Evolutionary conservation across 2,888 invertebrate species (phyloP).

Genomic region (Chymomyza caudatula): DNA sequence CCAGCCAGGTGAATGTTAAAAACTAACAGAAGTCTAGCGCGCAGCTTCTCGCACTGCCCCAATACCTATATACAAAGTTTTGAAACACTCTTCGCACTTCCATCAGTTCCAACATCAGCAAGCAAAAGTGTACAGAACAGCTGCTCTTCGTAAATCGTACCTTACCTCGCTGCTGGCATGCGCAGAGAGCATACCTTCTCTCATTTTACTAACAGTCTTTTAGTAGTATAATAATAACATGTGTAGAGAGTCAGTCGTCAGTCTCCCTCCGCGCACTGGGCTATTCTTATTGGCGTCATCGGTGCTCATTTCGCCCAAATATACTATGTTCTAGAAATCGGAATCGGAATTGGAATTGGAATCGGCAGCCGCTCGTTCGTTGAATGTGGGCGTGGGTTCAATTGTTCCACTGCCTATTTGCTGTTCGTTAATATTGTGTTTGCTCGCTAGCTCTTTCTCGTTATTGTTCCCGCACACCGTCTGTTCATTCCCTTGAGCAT

Average conservation of each 20-base stretch:
- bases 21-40: not conserved
- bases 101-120: not conserved
- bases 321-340: not conserved
- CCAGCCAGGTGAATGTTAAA: not conserved
- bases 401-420: conserved; percentile 34
- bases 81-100: not conserved
- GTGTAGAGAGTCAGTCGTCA: not conserved
- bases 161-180: not conserved
- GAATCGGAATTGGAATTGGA: not conserved
- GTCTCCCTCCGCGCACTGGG: not conserved
- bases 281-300: not conserved
- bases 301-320: not conserved
- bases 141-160: not conserved
- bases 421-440: no score
- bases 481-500: not conserved
- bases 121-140: not conserved
- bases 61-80: no score
- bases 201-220: not conserved
- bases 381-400: conserved; percentile 55
- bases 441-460: conserved; percentile 29
- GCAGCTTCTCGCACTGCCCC: not conserved
- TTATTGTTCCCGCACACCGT: not conserved
- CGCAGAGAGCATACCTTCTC: not conserved
- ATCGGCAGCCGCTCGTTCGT: not conserved
- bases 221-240: not conserved